Evolutionary conservation across 2,888 invertebrate genomes (phyloP).

Genomic region (Rhagonycha lutea): DNA sequence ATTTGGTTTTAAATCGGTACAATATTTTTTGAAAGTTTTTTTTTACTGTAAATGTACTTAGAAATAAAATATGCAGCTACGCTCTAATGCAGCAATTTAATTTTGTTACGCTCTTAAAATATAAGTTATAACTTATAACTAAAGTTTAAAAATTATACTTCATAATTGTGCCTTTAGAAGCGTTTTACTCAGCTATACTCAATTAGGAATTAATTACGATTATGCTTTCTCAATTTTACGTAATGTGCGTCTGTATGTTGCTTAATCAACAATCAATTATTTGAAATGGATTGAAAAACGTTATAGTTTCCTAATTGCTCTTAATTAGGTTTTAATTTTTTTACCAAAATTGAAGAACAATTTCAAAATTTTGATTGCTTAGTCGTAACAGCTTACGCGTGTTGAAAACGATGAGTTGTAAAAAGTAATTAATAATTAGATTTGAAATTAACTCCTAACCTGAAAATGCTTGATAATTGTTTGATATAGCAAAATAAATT

Average conservation of each 20-base stretch:
- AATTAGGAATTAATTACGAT: neutral
- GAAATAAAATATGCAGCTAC: neutral
- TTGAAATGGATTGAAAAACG: neutral
- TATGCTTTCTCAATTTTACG: neutral
- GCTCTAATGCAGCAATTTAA: neutral
- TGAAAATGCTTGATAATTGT: neutral
- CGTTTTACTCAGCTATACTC: neutral
- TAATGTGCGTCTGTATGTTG: neutral
- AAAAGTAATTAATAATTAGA: neutral
- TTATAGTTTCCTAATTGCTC: neutral
- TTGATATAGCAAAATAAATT: neutral
- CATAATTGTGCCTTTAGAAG: neutral
- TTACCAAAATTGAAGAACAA: neutral
- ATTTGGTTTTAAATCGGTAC: neutral
- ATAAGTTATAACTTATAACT: neutral
- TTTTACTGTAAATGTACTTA: neutral
- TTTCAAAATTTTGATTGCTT: neutral
- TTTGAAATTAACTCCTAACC: neutral
- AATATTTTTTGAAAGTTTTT: neutral
- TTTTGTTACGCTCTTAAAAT: neutral
- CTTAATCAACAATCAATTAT: neutral
- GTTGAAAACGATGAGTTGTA: neutral
- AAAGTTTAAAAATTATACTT: neutral
- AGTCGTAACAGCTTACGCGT: neutral
- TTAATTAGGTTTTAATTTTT: neutral